Evolutionary conservation across 2,888 invertebrate genomes (phyloP).

Genomic region (Muschampia staudingeri): DNA sequence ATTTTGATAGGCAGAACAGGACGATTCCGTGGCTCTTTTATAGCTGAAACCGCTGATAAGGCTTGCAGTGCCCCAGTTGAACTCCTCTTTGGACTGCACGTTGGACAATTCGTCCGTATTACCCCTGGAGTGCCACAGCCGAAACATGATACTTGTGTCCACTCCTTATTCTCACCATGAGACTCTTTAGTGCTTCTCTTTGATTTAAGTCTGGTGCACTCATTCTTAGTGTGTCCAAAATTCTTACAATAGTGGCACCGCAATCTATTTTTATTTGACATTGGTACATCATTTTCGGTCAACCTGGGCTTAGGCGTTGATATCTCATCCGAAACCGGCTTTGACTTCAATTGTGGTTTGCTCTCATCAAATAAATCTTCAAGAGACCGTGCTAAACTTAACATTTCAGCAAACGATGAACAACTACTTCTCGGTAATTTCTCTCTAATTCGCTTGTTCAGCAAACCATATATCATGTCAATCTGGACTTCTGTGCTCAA

Average conservation of each 20-base stretch:
- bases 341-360: too few relatives aligned
- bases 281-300: neutral
- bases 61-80: neutral
- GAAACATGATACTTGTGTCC: neutral
- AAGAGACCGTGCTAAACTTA: neutral
- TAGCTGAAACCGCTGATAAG: neutral
- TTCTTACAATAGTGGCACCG: neutral
- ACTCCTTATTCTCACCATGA: neutral
- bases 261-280: neutral
- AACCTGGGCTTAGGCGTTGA: neutral
- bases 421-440: neutral
- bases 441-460: neutral
- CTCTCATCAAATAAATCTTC: neutral
- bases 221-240: neutral
- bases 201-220: neutral
- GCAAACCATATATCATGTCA: neutral
- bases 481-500: neutral
- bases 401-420: neutral
- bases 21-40: neutral
- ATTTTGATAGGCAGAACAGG: neutral
- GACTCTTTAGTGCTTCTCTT: too few relatives aligned
- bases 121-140: neutral
- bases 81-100: neutral
- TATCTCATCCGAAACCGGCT: too few relatives aligned
- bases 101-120: neutral